Percentiles rank a stretch among this genome's conserved stretches.
Evolutionary conservation across 2,888 invertebrate species (phyloP).

Genomic region (Acrobasis suavella): DNA sequence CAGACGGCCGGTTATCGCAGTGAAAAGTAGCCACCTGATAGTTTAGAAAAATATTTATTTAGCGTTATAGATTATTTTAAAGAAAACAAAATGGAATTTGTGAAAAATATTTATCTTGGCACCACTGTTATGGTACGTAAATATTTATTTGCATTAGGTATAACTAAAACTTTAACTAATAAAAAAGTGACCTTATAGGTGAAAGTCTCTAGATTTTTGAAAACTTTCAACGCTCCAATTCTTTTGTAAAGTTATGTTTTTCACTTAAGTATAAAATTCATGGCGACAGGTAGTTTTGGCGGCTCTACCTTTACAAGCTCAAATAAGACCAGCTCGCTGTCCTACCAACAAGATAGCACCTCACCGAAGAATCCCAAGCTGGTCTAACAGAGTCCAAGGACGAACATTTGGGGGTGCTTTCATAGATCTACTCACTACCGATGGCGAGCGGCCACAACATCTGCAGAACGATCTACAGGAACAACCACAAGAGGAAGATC

Average conservation of each 20-base stretch:
- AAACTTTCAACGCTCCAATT: no score
- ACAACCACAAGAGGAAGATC: conserved; percentile 61
- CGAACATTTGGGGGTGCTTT: conserved; percentile 61
- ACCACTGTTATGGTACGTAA: conserved; percentile 26
- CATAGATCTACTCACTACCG: conserved; percentile 54
- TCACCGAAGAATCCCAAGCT: conserved; percentile 47
- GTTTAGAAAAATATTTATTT: conserved; percentile 6
- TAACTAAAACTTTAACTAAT: no score
- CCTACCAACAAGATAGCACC: conserved; percentile 77
- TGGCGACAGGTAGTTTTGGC: conserved; percentile 44
- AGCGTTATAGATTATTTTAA: conserved; percentile 1
- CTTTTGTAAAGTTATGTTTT: background rate
- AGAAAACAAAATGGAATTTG: conserved; percentile 21
- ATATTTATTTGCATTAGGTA: background rate
- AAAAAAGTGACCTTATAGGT: no score
- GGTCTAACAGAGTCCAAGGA: conserved; percentile 36
- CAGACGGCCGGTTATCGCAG: conserved; percentile 48
- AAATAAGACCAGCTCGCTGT: conserved; percentile 61
- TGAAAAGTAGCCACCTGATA: background rate
- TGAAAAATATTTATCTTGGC: conserved; percentile 19
- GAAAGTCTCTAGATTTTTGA: no score
- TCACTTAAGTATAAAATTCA: conserved; percentile 19
- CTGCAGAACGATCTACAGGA: conserved; percentile 54
- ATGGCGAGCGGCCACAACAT: conserved; percentile 32
- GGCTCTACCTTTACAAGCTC: conserved; percentile 48